These are phyloP conservation scores for Panthera leo DNA, from an alignment of 2,113 vertebrate genomes.

Conservation along the genomic window DNA sequence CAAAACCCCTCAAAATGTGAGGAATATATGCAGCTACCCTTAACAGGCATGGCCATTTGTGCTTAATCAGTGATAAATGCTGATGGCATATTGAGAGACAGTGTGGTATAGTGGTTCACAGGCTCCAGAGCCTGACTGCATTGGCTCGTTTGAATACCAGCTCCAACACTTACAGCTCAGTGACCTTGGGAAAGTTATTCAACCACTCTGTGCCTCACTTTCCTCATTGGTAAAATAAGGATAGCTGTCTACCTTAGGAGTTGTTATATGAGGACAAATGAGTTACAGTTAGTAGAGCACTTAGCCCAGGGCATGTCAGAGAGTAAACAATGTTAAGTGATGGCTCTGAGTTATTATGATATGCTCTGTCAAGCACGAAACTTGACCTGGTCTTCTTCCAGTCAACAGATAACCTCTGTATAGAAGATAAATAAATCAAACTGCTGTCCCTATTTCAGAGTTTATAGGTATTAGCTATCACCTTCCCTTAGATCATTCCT, in stretches of 20 bases:
- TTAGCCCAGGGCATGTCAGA: neutral
- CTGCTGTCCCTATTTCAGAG: neutral
- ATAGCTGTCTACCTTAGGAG: neutral
- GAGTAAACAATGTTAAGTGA: neutral
- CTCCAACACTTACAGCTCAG: neutral
- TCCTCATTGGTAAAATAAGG: neutral
- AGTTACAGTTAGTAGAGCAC: neutral
- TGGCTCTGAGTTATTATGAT: neutral
- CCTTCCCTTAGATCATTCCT: neutral
- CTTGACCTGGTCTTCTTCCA: neutral
- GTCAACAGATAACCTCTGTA: neutral
- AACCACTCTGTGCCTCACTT: neutral
- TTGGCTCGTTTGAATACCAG: neutral
- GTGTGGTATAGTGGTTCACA: accelerated
- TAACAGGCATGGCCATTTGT: neutral
- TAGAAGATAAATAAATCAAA: neutral
- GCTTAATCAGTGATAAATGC: neutral
- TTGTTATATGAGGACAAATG: neutral
- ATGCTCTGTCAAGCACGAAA: neutral
- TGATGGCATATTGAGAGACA: neutral
- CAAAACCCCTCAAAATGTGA: neutral
- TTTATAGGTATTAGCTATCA: neutral
- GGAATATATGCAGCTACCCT: neutral
- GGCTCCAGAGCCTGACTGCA: neutral
- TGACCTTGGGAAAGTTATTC: neutral